A percentile compares a stretch with the other conserved stretches of the same genome.
Conservation (phyloP, 37 sponge, comb jelly and placozoan species). For the Beroe ovata region DNA sequence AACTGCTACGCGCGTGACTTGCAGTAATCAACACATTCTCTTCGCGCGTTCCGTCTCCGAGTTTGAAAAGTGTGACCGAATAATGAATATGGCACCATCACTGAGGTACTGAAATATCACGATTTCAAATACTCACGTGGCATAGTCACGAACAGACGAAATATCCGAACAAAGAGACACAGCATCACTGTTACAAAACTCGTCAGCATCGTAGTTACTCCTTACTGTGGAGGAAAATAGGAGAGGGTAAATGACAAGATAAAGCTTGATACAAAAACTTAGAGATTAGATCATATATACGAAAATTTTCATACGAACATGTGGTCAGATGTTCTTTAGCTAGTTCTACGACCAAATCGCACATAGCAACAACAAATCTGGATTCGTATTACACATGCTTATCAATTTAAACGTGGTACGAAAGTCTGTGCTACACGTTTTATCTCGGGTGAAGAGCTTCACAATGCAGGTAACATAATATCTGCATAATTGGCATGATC, state of each 20-base stretch:
- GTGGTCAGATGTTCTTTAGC: background rate
- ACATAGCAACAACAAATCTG: background rate
- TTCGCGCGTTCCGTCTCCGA: background rate
- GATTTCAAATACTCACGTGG: background rate
- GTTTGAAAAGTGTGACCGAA: background rate
- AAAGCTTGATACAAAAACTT: too few species aligned
- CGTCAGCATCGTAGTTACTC: background rate
- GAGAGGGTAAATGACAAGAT: too few species aligned
- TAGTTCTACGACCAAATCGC: background rate
- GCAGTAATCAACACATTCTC: too few species aligned
- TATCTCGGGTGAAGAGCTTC: background rate
- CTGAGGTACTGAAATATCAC: background rate
- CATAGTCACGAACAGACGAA: constrained; percentile 22
- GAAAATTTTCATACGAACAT: too few species aligned
- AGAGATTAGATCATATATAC: too few species aligned
- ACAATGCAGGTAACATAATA: background rate
- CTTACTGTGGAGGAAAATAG: too few species aligned
- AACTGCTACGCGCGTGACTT: too few species aligned
- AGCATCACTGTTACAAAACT: constrained; percentile 21
- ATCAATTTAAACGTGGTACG: background rate
- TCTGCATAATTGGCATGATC: too few species aligned
- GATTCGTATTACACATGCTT: background rate
- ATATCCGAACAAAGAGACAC: constrained; percentile 48
- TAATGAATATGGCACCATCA: background rate
- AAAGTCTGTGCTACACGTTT: background rate